phyloP scores from a whole-genome alignment of 2,888 invertebrate species.

The Amphiduros pacificus region DNA sequence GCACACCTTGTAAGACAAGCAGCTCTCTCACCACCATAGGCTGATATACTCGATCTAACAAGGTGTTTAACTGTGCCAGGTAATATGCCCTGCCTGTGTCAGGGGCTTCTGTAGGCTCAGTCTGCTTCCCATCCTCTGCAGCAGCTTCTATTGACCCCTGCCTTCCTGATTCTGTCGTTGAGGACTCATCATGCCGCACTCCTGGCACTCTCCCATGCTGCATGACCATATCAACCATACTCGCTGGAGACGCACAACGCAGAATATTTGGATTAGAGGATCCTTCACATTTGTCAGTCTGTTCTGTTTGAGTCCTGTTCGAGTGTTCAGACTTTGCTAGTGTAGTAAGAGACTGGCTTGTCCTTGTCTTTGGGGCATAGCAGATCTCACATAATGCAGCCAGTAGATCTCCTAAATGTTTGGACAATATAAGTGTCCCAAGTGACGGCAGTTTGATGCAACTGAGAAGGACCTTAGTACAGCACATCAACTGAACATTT shows the following conservation, averaged over 20 bases:
- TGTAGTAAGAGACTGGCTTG: background rate
- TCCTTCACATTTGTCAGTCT: background rate
- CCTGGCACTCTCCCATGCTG: too few relatives aligned
- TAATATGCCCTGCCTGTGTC: constrained; percentile 26
- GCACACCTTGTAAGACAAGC: constrained; percentile 67
- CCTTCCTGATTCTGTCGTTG: background rate
- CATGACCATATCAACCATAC: too few relatives aligned
- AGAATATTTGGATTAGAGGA: background rate
- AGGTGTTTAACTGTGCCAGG: constrained; percentile 59
- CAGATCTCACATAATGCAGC: constrained; percentile 72
- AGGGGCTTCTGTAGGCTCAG: background rate
- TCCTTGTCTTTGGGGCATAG: constrained; percentile 67
- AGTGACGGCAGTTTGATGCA: constrained; percentile 52
- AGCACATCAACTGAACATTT: constrained; percentile 31
- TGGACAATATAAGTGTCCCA: constrained; percentile 65
- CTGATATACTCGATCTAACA: constrained; percentile 67
- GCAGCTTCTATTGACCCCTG: background rate
- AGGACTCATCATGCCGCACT: too few relatives aligned
- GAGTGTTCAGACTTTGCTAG: background rate
- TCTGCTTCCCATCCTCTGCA: background rate
- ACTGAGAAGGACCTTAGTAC: constrained; percentile 33
- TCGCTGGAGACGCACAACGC: too few relatives aligned
- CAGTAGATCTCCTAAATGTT: constrained; percentile 68
- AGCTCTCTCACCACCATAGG: constrained; percentile 71
- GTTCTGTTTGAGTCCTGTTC: background rate